phyloP scores from a whole-genome alignment of 2,797 vertebrate genomes.

The Neosalanx taihuensis region DNA sequence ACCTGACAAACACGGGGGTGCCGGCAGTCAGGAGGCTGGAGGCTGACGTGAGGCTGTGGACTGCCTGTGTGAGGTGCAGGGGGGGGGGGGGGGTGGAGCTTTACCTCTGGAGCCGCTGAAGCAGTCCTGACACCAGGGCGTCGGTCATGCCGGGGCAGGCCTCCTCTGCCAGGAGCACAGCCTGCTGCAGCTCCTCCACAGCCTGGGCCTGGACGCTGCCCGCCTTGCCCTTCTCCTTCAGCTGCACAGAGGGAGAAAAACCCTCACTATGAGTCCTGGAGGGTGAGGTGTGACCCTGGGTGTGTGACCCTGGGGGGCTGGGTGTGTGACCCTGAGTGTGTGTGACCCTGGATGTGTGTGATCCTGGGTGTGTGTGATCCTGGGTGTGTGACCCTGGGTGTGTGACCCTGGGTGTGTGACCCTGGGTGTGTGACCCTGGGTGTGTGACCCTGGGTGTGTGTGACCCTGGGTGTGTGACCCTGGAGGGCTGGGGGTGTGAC shows the following conservation, averaged over 20 bases:
- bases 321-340: too few species aligned
- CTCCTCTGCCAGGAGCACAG: slow-evolving; percentile 89
- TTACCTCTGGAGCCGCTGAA: slow-evolving; percentile 93
- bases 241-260: slow-evolving; percentile 62
- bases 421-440: too few species aligned
- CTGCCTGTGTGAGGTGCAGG: neutral
- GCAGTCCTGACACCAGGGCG: slow-evolving; percentile 87
- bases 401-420: too few species aligned
- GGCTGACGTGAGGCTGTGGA: neutral
- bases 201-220: slow-evolving; percentile 84
- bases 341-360: too few species aligned
- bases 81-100: neutral
- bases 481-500: too few species aligned
- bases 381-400: too few species aligned
- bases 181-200: slow-evolving; percentile 84
- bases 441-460: too few species aligned
- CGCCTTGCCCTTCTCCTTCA: slow-evolving; percentile 85
- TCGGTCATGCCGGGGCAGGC: slow-evolving; percentile 90
- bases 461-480: too few species aligned
- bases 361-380: too few species aligned
- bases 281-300: neutral
- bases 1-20: slow-evolving; percentile 66
- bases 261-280: neutral
- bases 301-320: neutral
- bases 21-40: neutral